A percentile compares a stretch with the other conserved stretches of the same genome.
phyloP scores from a whole-genome alignment of 2,113 vertebrate species.

The cat (Felis catus) region DNA sequence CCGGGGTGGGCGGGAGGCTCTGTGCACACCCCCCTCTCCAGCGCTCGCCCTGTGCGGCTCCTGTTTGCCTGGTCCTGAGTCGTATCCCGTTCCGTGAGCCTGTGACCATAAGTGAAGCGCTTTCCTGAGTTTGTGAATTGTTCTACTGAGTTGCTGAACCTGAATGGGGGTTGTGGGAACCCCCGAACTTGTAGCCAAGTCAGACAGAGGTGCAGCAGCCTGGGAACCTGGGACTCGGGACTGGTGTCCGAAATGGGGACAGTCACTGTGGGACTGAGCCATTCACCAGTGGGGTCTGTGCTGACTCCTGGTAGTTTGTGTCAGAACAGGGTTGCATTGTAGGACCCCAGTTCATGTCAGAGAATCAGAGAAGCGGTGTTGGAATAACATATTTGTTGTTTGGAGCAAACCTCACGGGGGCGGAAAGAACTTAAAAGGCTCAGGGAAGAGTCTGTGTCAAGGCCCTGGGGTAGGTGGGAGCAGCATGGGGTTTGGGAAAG shows the following conservation, averaged over 20 bases:
- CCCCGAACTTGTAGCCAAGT: not conserved
- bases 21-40: accelerated
- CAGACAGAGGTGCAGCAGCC: not conserved
- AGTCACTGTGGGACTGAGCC: not conserved
- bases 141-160: not conserved
- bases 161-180: not conserved
- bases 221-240: not conserved
- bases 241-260: not conserved
- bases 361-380: not conserved
- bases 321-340: too few species aligned
- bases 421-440: not conserved
- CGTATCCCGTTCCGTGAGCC: not conserved
- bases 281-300: not conserved
- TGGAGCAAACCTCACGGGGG: not conserved
- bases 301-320: not conserved
- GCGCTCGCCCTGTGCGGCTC: not conserved
- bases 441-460: not conserved
- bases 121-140: not conserved
- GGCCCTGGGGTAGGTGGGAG: not conserved
- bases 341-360: not conserved
- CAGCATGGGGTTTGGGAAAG: not conserved
- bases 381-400: not conserved
- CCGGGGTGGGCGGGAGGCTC: not conserved
- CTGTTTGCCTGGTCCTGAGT: not conserved
- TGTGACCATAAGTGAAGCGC: not conserved